These are phyloP conservation scores for Homarus americanus DNA, from an alignment of 1,140 invertebrate species.

Conservation along the genomic window DNA sequence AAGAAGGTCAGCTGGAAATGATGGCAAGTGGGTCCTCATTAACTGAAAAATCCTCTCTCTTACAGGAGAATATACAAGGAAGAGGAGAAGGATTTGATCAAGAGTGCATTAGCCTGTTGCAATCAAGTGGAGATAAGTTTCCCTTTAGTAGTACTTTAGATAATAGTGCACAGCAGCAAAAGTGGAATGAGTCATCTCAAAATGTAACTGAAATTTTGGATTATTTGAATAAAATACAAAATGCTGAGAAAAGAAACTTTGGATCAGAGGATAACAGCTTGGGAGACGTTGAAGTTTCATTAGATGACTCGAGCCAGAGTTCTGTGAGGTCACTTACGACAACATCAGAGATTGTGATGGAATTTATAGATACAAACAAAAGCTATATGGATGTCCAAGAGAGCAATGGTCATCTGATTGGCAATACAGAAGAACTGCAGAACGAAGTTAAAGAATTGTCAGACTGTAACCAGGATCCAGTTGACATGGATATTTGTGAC, in stretches of 20 bases:
- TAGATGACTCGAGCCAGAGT: conserved; percentile 9
- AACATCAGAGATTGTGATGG: neutral
- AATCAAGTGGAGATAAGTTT: neutral
- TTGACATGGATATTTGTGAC: conserved; percentile 67
- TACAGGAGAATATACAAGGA: neutral
- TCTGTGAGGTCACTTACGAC: neutral
- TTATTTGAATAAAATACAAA: neutral
- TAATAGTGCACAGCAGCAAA: neutral
- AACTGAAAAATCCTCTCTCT: no score
- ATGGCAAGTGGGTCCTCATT: no score
- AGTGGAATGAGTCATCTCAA: neutral
- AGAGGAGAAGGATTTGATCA: neutral
- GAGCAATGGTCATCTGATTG: neutral
- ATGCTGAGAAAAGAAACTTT: neutral
- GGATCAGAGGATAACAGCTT: neutral
- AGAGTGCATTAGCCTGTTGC: neutral
- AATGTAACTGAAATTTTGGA: neutral
- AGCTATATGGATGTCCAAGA: neutral
- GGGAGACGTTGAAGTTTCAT: neutral
- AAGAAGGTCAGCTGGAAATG: neutral
- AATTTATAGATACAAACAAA: neutral
- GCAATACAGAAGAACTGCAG: neutral
- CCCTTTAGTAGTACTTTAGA: neutral
- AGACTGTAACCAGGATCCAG: conserved; percentile 54
- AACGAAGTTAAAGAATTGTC: conserved; percentile 7